Conservation (phyloP, 92 coral and sea anemone species). For the Scolanthus callimorphus region DNA sequence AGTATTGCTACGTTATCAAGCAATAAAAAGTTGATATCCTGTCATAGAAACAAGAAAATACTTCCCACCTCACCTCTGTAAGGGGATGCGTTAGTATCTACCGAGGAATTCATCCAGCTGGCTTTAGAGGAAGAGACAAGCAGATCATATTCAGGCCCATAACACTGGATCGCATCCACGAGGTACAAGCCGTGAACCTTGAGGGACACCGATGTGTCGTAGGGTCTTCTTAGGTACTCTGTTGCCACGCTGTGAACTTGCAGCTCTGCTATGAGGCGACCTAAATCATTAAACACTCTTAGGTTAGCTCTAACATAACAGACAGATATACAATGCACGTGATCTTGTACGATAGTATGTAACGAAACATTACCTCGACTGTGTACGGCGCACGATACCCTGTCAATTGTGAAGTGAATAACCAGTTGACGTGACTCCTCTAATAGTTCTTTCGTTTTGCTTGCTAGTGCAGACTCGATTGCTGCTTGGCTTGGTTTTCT, state of each 20-base stretch:
- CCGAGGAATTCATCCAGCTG: slow-evolving; percentile 13
- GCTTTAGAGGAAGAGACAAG: slow-evolving; percentile 75
- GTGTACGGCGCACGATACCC: slow-evolving; percentile 80
- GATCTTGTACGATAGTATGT: no score
- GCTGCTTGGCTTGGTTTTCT: slow-evolving; percentile 48
- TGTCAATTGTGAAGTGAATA: slow-evolving; percentile 72
- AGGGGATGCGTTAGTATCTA: neutral
- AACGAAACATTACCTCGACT: slow-evolving; percentile 65
- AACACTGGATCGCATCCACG: slow-evolving; percentile 88
- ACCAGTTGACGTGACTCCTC: slow-evolving; percentile 86
- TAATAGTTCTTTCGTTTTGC: slow-evolving; percentile 79
- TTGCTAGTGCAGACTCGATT: slow-evolving; percentile 64
- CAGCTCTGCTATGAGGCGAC: slow-evolving; percentile 91
- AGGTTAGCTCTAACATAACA: no score
- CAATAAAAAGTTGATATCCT: no score
- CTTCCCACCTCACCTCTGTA: slow-evolving; percentile 21
- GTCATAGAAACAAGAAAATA: no score
- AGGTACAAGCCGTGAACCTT: slow-evolving; percentile 83
- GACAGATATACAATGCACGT: no score
- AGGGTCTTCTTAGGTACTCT: slow-evolving; percentile 83
- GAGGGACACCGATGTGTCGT: slow-evolving; percentile 70
- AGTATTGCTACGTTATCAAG: no score
- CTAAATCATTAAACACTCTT: no score
- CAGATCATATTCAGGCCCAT: slow-evolving; percentile 92
- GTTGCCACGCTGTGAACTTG: slow-evolving; percentile 84